Evolutionary conservation across 2,888 invertebrate genomes (phyloP).

Genomic region (Drosophila recens): DNA sequence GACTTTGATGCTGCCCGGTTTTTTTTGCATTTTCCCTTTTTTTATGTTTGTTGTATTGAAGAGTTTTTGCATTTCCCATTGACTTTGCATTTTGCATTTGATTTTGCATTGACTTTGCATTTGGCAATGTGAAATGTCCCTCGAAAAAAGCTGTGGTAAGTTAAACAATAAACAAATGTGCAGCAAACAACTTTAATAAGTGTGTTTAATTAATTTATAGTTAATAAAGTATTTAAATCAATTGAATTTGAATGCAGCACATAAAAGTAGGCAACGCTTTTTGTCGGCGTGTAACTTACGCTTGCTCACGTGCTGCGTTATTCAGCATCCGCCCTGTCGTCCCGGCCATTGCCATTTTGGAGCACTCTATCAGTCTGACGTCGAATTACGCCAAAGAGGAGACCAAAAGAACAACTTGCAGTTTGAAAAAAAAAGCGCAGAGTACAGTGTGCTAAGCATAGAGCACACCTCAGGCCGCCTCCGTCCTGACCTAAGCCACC

Average conservation of each 20-base stretch:
- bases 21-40: constrained; percentile 36
- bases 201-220: constrained; percentile 1
- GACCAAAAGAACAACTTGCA: constrained; percentile 17
- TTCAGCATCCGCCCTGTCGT: constrained; percentile 8
- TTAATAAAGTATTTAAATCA: constrained; percentile 1
- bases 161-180: background rate
- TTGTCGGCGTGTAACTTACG: background rate
- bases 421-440: constrained; percentile 27
- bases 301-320: constrained; percentile 18
- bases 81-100: constrained; percentile 68
- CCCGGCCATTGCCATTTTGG: constrained; percentile 37
- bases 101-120: constrained; percentile 30
- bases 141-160: background rate
- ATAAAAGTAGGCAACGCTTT: constrained; percentile 59
- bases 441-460: constrained; percentile 2
- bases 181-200: background rate
- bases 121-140: constrained; percentile 1
- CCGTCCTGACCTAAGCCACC: constrained; percentile 79
- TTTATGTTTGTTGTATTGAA: constrained; percentile 31
- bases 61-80: constrained; percentile 41
- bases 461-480: constrained; percentile 70
- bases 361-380: constrained; percentile 73
- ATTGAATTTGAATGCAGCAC: background rate
- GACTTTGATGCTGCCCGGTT: constrained; percentile 69
- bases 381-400: constrained; percentile 28